Percentiles rank a stretch among this genome's conserved stretches.
Evolutionary conservation across 2,113 vertebrate species (phyloP).

Genomic region (Centrocercus urophasianus): DNA sequence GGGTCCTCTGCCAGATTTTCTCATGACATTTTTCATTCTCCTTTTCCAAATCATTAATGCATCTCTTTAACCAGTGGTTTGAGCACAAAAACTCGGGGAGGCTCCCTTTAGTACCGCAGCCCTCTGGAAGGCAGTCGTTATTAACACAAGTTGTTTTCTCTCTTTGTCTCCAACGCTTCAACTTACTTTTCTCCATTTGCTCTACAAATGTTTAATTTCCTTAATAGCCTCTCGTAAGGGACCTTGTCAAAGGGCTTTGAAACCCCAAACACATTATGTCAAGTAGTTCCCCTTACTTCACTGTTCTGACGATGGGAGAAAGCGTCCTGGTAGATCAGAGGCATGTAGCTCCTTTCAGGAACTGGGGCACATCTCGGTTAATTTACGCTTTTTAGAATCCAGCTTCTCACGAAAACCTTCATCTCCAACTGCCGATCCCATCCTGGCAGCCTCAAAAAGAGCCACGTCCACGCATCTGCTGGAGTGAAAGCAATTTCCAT

Average conservation of each 20-base stretch:
- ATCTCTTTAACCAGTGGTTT: constrained; percentile 2
- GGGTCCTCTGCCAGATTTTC: constrained; percentile 62
- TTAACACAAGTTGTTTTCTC: background rate
- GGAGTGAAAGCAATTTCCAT: background rate
- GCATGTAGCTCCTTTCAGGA: constrained; percentile 25
- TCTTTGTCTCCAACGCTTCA: constrained; percentile 20
- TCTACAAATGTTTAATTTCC: constrained; percentile 6
- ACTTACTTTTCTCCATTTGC: constrained; percentile 39
- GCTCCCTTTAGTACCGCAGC: background rate
- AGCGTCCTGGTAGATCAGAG: constrained; percentile 39
- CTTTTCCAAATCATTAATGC: constrained; percentile 55
- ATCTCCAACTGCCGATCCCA: background rate
- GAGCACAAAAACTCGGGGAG: constrained; percentile 11
- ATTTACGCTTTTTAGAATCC: constrained; percentile 28
- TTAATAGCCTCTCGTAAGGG: constrained; percentile 35
- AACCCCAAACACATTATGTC: constrained; percentile 50
- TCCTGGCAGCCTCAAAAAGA: constrained; percentile 27
- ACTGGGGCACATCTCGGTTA: constrained; percentile 4
- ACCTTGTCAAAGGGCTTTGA: constrained; percentile 47
- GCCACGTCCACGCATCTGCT: background rate
- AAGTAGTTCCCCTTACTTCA: constrained; percentile 31
- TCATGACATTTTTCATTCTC: constrained; percentile 50
- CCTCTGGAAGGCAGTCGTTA: constrained; percentile 6
- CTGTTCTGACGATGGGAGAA: background rate
- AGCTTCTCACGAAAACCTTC: constrained; percentile 26